Base-by-base conservation (phyloP, 1,140 invertebrate species). In the Trachelipus rathkii region DNA sequence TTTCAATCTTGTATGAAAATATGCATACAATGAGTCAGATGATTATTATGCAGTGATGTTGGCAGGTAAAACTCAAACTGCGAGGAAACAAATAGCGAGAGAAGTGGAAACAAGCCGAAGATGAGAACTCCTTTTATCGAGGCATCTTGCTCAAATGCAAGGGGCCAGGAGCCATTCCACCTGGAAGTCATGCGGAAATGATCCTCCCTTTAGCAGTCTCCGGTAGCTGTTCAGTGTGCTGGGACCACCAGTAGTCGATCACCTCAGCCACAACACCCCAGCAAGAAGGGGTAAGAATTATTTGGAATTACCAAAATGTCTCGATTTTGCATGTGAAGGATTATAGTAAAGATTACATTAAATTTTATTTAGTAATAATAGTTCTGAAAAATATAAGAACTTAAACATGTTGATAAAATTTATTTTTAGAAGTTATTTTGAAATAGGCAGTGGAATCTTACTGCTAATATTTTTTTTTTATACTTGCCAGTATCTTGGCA, bases 1-100 rank as follows among this genome's bases (percentile, higher is more conserved):
- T 99, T 84, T 92, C 93, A 84, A 99, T 99, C 86, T 89, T 99
- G 77, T 92, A 96, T 86, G 96, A 99, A 87, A 98, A 97, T 86
- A 92, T 98, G 89, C 92, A 95, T 83, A 90, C 90, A 44, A 94
- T 96, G 86, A 95, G 94, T 86, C 95, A 10, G 93, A 96, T 82
- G 95, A 97, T 86, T 91, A 93, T 84, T 98, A 95, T 87, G 90
- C 93, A 82, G 94, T n/a, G n/a, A 97, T 83, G 89, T 97, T n/a
- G n/a, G n/a, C 73, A 96, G 80, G 90, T 89, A 43, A 92, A 94
- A 83, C 95, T 53, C 88, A 90, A 19, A 68, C 66, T 19, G 45
- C 45, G 21, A 75, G 73, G 45, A 75, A 75, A 44, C 89, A 91
- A 76, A 90, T 95, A 19, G 90, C 92, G 69, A 88, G 94, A 81